Evolutionary conservation across 2,797 vertebrate species (phyloP), one percentile per base, ranked within the genome.

Genomic region (Rhynchonycteris naso): DNA sequence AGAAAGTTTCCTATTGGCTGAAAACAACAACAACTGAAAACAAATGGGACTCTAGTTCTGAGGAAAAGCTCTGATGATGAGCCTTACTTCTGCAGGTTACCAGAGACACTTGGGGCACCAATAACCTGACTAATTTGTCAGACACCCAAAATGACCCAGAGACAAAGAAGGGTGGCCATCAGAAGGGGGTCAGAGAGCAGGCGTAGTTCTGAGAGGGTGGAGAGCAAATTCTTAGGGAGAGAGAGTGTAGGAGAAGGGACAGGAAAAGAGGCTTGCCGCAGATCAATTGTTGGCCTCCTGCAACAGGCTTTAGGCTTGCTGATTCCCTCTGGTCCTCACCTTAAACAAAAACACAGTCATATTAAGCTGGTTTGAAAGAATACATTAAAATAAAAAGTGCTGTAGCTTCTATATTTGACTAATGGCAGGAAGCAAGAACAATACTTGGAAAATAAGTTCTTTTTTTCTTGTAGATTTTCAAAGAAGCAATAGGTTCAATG

Each of bases 401-500:
- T 10, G 13, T 10, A 83, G 88, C 52, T 69, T 93, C 76, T 83
- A 68, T 47, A 18, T 5, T 74, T 52, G 50, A 72, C 89, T 95
- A 93, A 58, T 1, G 13, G 63, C 47, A 76, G 92, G 88, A 92
- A 89, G 74, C 56, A 80, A 26, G 28, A 86, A 86, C 22, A 21
- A 7, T 33, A 6, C 35, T 33, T 50, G 8, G 66, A 95, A 95
- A 95, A 74, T 14, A 91, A 83, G 30, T 69, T 92, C 5, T 83
- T 86, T 13, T 65, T 66, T 75, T 86, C 7, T 50, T 93, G 30
- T 66, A 88, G 68, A 88, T 93, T 93, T 95, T 80, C 61, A 76
- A 93, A 90, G 54, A 78, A 92, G 85, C 66, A 68, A 94, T 91
- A 88, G 82, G 85, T 71, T 74, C 65, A 94, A 75, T 16, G 50